phyloP scores from a whole-genome alignment of 2,113 vertebrate genomes.

The Myrmophylax atrothorax region DNA sequence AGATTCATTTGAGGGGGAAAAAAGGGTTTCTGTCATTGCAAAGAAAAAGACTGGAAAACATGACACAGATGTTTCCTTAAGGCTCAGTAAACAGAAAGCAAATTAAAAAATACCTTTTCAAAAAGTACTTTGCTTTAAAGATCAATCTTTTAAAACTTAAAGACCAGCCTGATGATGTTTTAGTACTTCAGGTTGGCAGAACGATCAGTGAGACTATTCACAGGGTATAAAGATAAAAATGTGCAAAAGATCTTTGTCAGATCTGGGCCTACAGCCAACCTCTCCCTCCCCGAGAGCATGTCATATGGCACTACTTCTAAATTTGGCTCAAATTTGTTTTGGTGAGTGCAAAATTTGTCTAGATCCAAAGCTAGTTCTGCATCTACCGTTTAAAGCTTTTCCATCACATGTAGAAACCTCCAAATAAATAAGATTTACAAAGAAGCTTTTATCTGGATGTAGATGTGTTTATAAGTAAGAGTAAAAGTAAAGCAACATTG shows the following conservation, averaged over 20 bases:
- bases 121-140: not conserved
- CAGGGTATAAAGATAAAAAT: conserved; percentile 37
- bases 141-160: not conserved
- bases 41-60: conserved; percentile 8
- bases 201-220: conserved; percentile 42
- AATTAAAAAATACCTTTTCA: not conserved
- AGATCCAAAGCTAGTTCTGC: not conserved
- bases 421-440: not conserved
- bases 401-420: not conserved
- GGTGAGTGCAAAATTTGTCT: conserved; percentile 23
- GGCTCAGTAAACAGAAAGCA: conserved; percentile 14
- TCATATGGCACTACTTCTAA: conserved; percentile 41
- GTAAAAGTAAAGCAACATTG: not conserved
- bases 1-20: not conserved
- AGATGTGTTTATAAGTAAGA: not conserved
- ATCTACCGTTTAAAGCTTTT: conserved; percentile 3
- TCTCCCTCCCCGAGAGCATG: not conserved
- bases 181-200: not conserved
- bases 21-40: not conserved
- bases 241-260: conserved; percentile 48
- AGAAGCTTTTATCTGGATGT: not conserved
- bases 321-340: conserved; percentile 30
- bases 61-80: not conserved
- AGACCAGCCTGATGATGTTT: not conserved
- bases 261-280: conserved; percentile 36